These are phyloP conservation scores for Apteryx mantelli DNA, from an alignment of 2,113 vertebrate genomes.

Conservation along the genomic window DNA sequence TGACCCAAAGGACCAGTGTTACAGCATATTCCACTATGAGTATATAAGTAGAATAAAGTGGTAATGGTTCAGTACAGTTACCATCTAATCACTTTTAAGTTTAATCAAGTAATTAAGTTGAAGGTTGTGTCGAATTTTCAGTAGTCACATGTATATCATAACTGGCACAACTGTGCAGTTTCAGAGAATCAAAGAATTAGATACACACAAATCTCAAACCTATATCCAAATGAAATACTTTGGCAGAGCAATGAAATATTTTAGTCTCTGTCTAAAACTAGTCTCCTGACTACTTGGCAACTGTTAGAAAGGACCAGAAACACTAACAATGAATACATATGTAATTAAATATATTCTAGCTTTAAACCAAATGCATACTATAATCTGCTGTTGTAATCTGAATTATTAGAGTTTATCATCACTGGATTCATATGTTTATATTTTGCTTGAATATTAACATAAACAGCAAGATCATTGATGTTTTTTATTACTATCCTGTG, in stretches of 20 bases:
- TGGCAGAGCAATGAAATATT: not conserved
- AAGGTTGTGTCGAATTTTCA: not conserved
- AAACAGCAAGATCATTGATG: not conserved
- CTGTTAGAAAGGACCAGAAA: not conserved
- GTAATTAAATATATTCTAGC: not conserved
- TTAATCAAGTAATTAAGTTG: not conserved
- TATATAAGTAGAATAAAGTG: not conserved
- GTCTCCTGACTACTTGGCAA: not conserved
- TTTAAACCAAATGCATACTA: conserved; percentile 21
- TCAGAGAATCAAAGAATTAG: not conserved
- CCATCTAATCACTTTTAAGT: not conserved
- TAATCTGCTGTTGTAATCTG: conserved; percentile 42
- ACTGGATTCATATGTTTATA: conserved; percentile 74
- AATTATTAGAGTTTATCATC: not conserved
- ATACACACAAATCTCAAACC: not conserved
- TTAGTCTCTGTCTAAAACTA: not conserved
- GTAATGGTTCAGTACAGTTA: not conserved
- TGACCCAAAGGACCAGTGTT: not conserved
- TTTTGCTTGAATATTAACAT: conserved; percentile 70
- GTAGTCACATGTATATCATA: not conserved
- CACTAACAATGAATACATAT: not conserved
- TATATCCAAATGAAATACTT: not conserved
- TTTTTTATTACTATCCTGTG: conserved; percentile 68
- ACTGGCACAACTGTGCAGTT: not conserved
- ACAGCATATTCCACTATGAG: not conserved